Conservation (phyloP, 2,888 invertebrate genomes). For the Drosophila picticornis region DNA sequence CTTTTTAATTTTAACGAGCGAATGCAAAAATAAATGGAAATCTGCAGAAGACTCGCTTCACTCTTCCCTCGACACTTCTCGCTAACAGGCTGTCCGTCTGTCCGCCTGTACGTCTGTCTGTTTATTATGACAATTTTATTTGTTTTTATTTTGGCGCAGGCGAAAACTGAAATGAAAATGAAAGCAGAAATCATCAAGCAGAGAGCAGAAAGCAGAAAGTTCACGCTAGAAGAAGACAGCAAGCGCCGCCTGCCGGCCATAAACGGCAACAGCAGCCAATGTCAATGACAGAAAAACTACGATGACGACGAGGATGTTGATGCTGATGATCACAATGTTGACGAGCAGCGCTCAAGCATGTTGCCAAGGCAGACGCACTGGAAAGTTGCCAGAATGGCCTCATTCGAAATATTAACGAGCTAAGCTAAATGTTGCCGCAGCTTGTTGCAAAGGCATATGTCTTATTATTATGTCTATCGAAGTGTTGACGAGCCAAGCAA, state of each 20-base stretch:
- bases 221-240: slow-evolving; percentile 43
- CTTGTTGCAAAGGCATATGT: slow-evolving; percentile 45
- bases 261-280: slow-evolving; percentile 68
- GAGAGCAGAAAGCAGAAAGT: slow-evolving; percentile 7
- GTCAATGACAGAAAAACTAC: slow-evolving; percentile 64
- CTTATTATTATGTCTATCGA: slow-evolving; percentile 41
- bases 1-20: slow-evolving; percentile 73
- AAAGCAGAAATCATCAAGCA: slow-evolving; percentile 54
- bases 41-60: background rate
- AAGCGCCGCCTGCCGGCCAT: slow-evolving; percentile 68
- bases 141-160: slow-evolving; percentile 63
- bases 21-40: slow-evolving; percentile 46
- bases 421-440: slow-evolving; percentile 37
- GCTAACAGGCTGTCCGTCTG: background rate
- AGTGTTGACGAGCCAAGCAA: no score
- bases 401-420: background rate
- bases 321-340: slow-evolving; percentile 11
- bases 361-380: slow-evolving; percentile 37
- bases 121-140: slow-evolving; percentile 76
- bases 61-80: background rate
- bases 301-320: slow-evolving; percentile 15
- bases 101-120: slow-evolving; percentile 18
- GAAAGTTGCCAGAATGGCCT: slow-evolving; percentile 63
- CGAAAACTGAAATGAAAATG: slow-evolving; percentile 56
- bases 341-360: slow-evolving; percentile 46